Conservation (phyloP, 2,888 invertebrate genomes). For the Sarcophaga carnaria region DNA sequence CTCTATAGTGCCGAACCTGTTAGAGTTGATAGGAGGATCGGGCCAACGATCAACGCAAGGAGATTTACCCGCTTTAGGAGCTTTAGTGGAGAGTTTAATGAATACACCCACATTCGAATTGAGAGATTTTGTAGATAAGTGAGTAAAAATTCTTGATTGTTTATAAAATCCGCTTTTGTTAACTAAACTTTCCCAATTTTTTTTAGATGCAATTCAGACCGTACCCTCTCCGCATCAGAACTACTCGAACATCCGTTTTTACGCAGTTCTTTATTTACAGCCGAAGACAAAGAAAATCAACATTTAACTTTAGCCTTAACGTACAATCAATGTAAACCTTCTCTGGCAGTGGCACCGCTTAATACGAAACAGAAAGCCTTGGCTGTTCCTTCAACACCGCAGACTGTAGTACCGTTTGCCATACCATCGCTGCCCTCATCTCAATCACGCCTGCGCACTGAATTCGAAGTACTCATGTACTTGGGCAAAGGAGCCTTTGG, state of each 20-base stretch:
- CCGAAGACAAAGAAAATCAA: conserved; percentile 72
- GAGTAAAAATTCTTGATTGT: conserved; percentile 25
- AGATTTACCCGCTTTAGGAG: conserved; percentile 80
- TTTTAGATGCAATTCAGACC: conserved; percentile 79
- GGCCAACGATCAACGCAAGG: conserved; percentile 77
- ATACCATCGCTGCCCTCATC: conserved; percentile 77
- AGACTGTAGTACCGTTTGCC: conserved; percentile 66
- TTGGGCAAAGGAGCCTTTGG: conserved; percentile 98
- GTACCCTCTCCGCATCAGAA: conserved; percentile 88
- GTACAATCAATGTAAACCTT: conserved; percentile 66
- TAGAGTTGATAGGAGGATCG: conserved; percentile 78
- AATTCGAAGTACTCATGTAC: conserved; percentile 91
- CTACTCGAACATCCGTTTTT: conserved; percentile 90
- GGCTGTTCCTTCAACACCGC: conserved; percentile 60
- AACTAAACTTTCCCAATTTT: background rate
- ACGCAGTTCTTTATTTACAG: conserved; percentile 82
- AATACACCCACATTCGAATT: conserved; percentile 79
- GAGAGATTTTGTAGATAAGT: conserved; percentile 81
- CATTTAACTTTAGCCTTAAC: conserved; percentile 59
- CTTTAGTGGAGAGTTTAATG: conserved; percentile 79
- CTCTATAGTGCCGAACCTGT: conserved; percentile 79
- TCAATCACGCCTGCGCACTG: conserved; percentile 88
- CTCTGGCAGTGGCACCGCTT: conserved; percentile 42
- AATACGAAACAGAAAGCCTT: conserved; percentile 48
- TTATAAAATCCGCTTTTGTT: background rate